Conservation (phyloP, 2,113 vertebrate genomes). For the Equus przewalskii region DNA sequence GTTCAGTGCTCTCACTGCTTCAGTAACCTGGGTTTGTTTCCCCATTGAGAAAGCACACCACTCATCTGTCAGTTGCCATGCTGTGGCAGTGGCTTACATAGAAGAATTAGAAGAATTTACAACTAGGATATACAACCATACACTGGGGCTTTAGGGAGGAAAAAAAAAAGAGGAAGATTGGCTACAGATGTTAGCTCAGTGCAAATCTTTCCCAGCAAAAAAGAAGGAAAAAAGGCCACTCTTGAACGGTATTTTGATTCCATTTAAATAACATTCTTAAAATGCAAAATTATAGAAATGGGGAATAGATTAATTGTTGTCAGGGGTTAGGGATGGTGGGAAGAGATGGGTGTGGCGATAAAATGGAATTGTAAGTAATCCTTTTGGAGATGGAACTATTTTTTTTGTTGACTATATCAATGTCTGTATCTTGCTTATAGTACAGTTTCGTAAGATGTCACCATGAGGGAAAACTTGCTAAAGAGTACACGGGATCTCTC, state of each 20-base stretch:
- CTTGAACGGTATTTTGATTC: background rate
- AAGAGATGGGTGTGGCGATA: background rate
- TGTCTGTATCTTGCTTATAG: background rate
- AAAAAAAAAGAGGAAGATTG: no score
- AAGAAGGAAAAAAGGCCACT: background rate
- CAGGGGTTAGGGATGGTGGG: background rate
- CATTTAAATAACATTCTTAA: slow-evolving; percentile 17
- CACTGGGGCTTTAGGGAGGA: no score
- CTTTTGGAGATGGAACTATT: background rate
- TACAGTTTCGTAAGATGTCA: background rate
- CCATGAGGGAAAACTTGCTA: background rate
- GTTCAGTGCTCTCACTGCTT: no score
- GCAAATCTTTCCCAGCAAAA: no score
- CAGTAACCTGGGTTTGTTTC: no score
- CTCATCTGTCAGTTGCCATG: no score
- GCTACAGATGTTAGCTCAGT: no score
- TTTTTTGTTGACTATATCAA: background rate
- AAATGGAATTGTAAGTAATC: background rate
- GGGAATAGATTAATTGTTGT: background rate
- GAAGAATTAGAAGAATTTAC: no score
- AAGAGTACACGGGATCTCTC: background rate
- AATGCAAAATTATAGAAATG: background rate
- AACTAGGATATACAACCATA: no score
- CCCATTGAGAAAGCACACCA: no score
- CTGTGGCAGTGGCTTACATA: no score